phyloP scores from a whole-genome alignment of 2,888 invertebrate species.

The Pasiphila rectangulata region DNA sequence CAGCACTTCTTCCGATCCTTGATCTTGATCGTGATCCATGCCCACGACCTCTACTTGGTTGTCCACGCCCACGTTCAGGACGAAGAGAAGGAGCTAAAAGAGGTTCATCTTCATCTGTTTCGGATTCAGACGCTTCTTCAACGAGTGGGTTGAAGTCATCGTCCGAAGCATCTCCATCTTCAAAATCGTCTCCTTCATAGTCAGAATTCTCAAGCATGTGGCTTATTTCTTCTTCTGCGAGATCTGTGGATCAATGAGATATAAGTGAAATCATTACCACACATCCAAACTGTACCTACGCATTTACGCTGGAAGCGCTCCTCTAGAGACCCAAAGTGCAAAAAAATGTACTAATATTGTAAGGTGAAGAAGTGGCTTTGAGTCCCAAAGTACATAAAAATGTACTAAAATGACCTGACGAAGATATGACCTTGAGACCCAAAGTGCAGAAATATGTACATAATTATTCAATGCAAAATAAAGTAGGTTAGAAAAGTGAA shows the following conservation, averaged over 20 bases:
- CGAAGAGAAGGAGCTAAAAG: too few relatives aligned
- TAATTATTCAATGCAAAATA: conserved; percentile 1
- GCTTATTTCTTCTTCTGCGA: background rate
- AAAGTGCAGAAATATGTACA: conserved; percentile 9
- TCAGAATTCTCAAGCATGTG: background rate
- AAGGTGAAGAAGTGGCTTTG: conserved; percentile 4
- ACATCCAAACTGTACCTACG: background rate
- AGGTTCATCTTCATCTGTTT: too few relatives aligned
- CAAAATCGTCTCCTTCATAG: background rate
- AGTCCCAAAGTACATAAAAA: conserved; percentile 4
- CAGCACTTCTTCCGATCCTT: too few relatives aligned
- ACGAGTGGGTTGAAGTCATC: background rate
- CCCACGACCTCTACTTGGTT: too few relatives aligned
- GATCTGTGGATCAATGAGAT: background rate
- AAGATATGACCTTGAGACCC: conserved; percentile 4
- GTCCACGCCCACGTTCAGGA: too few relatives aligned
- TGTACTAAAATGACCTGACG: conserved; percentile 4
- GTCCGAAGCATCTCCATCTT: background rate
- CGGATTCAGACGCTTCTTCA: too few relatives aligned
- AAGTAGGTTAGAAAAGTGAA: conserved; percentile 4
- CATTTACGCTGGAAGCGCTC: conserved; percentile 3
- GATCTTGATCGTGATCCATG: too few relatives aligned
- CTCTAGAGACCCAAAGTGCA: conserved; percentile 7
- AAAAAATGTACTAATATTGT: conserved; percentile 2
- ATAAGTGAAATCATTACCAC: conserved; percentile 2